A percentile compares a stretch with the other conserved stretches of the same genome.
Evolutionary conservation across 2,113 vertebrate genomes (phyloP).

Genomic region (Delphinus delphis): DNA sequence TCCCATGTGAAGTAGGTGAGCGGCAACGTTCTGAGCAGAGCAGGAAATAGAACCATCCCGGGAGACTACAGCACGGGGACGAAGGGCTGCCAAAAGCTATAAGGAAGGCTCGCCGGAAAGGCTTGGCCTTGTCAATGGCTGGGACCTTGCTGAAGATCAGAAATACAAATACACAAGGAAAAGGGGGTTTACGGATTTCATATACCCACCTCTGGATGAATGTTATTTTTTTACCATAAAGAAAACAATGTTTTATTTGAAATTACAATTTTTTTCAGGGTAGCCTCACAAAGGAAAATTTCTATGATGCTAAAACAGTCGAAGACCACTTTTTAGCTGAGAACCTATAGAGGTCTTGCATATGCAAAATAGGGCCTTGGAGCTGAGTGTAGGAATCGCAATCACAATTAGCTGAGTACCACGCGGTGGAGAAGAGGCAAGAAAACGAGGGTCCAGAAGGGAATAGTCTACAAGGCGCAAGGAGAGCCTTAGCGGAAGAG

Average conservation of each 20-base stretch:
- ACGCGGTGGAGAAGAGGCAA: background rate
- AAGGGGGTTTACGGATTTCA: background rate
- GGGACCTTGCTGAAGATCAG: background rate
- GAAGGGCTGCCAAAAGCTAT: background rate
- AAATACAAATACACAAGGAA: background rate
- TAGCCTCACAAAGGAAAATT: background rate
- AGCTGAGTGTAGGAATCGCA: background rate
- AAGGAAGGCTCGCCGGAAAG: background rate
- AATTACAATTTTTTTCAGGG: background rate
- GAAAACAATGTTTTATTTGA: background rate
- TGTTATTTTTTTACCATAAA: background rate
- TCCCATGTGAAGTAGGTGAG: background rate
- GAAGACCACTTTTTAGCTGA: background rate
- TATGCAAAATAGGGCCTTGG: background rate
- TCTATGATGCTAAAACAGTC: background rate
- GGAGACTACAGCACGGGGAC: too few relatives aligned
- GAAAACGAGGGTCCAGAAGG: too few relatives aligned
- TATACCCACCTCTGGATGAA: background rate
- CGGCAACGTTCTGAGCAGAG: background rate
- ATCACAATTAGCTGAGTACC: background rate
- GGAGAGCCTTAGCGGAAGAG: background rate
- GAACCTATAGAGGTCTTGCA: background rate
- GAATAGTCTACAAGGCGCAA: fast-evolving
- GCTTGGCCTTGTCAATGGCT: background rate
- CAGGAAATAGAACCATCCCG: background rate